Evolutionary conservation across 2,797 vertebrate species (phyloP).

Genomic region (Microchirus variegatus): DNA sequence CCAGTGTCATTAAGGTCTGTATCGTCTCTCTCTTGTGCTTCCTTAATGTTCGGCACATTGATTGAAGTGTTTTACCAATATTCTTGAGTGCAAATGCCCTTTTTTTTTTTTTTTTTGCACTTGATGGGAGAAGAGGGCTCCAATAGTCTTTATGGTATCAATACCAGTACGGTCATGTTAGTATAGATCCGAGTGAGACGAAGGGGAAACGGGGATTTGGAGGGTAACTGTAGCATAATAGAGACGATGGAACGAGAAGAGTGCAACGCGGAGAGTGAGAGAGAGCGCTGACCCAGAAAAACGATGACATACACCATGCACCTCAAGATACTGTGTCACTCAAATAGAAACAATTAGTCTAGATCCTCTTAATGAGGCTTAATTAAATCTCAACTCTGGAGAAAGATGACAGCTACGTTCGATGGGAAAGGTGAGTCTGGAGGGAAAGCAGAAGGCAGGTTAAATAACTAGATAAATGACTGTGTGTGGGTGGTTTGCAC

Average conservation of each 20-base stretch:
- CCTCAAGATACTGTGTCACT: conserved; percentile 76
- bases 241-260: conserved; percentile 63
- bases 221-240: conserved; percentile 48
- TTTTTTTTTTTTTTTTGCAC: conserved; percentile 14
- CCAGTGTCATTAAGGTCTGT: conserved; percentile 34
- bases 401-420: conserved; percentile 64
- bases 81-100: conserved; percentile 41
- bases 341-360: conserved; percentile 90
- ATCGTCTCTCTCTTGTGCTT: conserved; percentile 15
- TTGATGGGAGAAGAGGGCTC: conserved; percentile 25
- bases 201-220: conserved; percentile 43
- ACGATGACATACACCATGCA: conserved; percentile 63
- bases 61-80: conserved; percentile 59
- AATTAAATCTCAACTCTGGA: conserved; percentile 81
- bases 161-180: conserved; percentile 4
- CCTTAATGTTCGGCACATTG: conserved; percentile 26
- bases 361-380: conserved; percentile 83
- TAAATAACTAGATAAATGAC: conserved; percentile 57
- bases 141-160: conserved; percentile 24
- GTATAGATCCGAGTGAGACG: neutral
- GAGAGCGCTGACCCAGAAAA: conserved; percentile 85
- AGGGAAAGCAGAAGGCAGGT: conserved; percentile 63
- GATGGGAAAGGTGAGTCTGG: conserved; percentile 61
- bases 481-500: conserved; percentile 12
- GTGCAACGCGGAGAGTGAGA: conserved; percentile 58